phyloP scores from a whole-genome alignment of 1,140 invertebrate genomes.

The Penaeus indicus region DNA sequence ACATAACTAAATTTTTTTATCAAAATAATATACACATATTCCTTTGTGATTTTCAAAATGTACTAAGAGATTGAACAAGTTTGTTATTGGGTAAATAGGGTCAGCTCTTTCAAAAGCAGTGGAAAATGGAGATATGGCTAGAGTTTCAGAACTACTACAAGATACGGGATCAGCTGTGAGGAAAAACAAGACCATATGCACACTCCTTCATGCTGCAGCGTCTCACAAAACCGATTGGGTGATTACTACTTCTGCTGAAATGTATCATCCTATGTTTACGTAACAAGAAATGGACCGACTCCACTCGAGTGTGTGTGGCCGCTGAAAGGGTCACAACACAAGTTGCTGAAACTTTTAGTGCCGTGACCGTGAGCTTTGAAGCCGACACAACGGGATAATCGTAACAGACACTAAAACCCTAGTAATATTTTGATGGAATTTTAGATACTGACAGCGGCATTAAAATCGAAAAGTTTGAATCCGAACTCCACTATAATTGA shows the following conservation, averaged over 20 bases:
- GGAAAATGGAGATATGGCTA: conserved; percentile 28
- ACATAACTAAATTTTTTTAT: too few species aligned
- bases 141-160: conserved; percentile 18
- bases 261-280: conserved; percentile 43
- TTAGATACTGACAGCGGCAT: too few species aligned
- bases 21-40: too few species aligned
- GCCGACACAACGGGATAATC: too few species aligned
- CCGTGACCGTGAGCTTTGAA: too few species aligned
- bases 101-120: conserved; percentile 22
- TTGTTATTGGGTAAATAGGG: not conserved
- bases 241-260: conserved; percentile 35
- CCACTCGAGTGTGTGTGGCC: conserved; percentile 45
- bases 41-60: too few species aligned
- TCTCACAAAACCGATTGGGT: conserved; percentile 30
- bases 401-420: too few species aligned
- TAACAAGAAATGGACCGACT: conserved; percentile 43
- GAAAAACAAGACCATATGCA: conserved; percentile 6
- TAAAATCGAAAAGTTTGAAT: too few species aligned
- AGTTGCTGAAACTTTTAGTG: too few species aligned
- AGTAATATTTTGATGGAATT: too few species aligned
- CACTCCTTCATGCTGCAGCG: conserved; percentile 38
- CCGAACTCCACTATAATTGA: too few species aligned
- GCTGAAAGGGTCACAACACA: conserved; percentile 48
- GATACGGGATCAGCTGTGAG: conserved; percentile 30
- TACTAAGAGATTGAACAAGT: too few species aligned